Percentiles rank a stretch among this genome's conserved stretches.
These are phyloP conservation scores for Sabatieria punctata DNA, from an alignment of 2,888 invertebrate genomes.

Conservation along the genomic window DNA sequence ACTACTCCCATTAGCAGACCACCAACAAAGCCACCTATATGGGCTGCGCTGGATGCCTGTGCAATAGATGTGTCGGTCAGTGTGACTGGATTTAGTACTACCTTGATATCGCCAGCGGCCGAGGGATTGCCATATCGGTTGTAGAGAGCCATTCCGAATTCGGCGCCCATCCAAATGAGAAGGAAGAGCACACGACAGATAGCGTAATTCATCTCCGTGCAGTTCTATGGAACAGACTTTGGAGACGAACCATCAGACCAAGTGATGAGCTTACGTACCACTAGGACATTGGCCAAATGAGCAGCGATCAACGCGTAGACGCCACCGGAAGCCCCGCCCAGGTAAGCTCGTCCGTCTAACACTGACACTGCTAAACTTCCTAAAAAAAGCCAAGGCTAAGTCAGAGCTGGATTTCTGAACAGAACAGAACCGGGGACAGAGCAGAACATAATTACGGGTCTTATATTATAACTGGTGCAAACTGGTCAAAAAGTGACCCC, in stretches of 20 bases:
- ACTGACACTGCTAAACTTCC: conserved; percentile 39
- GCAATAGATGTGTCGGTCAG: too few relatives aligned
- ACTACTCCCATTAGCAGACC: conserved; percentile 67
- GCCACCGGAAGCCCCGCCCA: conserved; percentile 75
- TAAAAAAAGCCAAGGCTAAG: conserved; percentile 13
- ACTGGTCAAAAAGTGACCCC: too few relatives aligned
- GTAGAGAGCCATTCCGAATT: conserved; percentile 73
- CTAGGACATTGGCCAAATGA: conserved; percentile 57
- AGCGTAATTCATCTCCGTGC: conserved; percentile 89
- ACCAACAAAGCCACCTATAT: conserved; percentile 73
- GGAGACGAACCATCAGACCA: too few relatives aligned
- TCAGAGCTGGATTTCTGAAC: too few relatives aligned
- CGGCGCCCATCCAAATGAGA: conserved; percentile 56
- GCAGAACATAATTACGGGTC: background rate
- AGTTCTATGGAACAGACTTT: too few relatives aligned
- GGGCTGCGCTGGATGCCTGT: conserved; percentile 78
- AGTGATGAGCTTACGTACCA: too few relatives aligned
- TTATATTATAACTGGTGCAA: background rate
- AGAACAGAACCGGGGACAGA: too few relatives aligned
- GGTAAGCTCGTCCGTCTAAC: conserved; percentile 43
- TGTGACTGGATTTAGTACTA: too few relatives aligned
- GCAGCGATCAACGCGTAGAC: conserved; percentile 72
- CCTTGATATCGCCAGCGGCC: conserved; percentile 36
- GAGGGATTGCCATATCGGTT: conserved; percentile 56
- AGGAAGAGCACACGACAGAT: conserved; percentile 63